Conservation (phyloP, 2,113 vertebrate species). For the Motacilla tschutschensis region DNA sequence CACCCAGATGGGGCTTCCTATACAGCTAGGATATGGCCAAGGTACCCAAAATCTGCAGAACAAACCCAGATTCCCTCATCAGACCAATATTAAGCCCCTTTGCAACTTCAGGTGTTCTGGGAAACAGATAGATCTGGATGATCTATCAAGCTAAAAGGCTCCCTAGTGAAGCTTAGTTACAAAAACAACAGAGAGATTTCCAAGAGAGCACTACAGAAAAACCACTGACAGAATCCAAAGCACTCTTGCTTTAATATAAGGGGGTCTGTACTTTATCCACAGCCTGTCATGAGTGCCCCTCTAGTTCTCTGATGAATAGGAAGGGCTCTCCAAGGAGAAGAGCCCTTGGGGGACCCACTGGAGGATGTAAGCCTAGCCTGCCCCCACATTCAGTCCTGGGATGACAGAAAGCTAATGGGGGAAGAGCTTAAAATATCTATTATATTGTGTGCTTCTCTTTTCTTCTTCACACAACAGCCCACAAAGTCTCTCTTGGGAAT, state of each 20-base stretch:
- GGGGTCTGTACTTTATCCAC: neutral
- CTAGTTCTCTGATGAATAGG: neutral
- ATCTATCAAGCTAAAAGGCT: neutral
- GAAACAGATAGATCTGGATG: neutral
- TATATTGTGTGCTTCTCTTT: neutral
- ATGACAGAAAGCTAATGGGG: neutral
- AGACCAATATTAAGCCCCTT: neutral
- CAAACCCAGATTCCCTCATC: neutral
- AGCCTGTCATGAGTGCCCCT: neutral
- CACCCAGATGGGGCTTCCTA: neutral
- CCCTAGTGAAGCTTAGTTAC: neutral
- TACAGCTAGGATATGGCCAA: neutral
- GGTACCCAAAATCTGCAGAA: neutral
- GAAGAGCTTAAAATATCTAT: constrained; percentile 13
- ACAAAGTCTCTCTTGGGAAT: neutral
- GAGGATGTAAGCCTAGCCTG: neutral
- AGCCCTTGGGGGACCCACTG: neutral
- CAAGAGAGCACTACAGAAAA: neutral
- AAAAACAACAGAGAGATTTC: neutral
- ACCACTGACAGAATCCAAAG: neutral
- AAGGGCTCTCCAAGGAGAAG: neutral
- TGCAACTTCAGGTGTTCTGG: neutral
- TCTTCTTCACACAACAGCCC: neutral
- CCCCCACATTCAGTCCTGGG: neutral
- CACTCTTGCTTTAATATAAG: neutral